Conservation (phyloP, 1,140 invertebrate species). For the Heliothis subflexa region DNA sequence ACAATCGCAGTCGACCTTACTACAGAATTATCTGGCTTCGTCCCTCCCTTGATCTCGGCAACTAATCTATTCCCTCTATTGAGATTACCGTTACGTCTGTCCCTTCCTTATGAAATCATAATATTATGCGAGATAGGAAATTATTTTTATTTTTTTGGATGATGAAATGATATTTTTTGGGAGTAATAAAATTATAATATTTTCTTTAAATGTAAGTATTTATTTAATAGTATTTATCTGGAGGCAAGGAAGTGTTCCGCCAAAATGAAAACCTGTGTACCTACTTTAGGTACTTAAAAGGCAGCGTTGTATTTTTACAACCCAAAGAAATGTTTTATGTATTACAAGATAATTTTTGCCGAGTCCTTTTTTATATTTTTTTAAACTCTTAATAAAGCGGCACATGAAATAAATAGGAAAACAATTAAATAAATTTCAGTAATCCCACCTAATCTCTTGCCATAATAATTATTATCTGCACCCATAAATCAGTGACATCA, state of each 20-base stretch:
- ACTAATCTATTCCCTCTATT: slow-evolving; percentile 26
- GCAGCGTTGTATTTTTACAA: no score
- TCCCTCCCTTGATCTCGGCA: slow-evolving; percentile 23
- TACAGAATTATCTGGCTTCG: slow-evolving; percentile 25
- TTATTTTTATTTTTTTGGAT: background rate
- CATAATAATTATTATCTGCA: slow-evolving; percentile 2
- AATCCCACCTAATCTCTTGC: slow-evolving; percentile 13
- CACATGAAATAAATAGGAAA: background rate
- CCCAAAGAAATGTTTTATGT: no score
- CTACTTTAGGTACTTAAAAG: no score
- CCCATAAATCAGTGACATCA: slow-evolving; percentile 50
- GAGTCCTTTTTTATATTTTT: no score
- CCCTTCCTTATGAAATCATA: slow-evolving; percentile 28
- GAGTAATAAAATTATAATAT: background rate
- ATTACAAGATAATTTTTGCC: no score
- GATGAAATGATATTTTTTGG: background rate
- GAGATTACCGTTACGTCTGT: slow-evolving; percentile 29
- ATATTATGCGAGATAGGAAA: background rate
- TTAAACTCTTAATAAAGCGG: no score
- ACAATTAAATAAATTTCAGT: background rate
- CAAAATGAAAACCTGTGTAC: no score
- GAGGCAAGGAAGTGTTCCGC: no score
- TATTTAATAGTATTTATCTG: no score
- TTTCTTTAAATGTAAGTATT: background rate
- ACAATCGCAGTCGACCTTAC: slow-evolving; percentile 12